Percentiles rank a stretch among this genome's conserved stretches.
Conservation (phyloP, 2,113 vertebrate species). For the Rhinolophus ferrumequinum region DNA sequence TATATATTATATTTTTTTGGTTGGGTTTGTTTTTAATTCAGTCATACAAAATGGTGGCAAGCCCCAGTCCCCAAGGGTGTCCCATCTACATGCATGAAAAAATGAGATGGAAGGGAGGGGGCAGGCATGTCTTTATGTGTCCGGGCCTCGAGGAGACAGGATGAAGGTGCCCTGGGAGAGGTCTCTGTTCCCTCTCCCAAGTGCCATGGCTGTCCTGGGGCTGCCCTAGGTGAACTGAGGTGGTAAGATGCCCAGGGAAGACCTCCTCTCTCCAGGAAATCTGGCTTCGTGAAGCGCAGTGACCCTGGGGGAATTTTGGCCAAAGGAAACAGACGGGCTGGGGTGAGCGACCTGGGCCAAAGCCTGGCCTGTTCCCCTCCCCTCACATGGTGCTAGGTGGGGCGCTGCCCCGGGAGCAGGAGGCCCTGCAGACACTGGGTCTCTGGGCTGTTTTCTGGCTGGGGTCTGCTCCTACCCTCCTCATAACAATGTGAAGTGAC, state of each 20-base stretch:
- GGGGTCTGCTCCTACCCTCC: conserved; percentile 57
- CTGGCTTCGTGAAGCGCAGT: not conserved
- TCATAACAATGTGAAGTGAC: conserved; percentile 77
- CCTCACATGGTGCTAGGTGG: conserved; percentile 77
- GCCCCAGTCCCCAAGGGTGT: conserved; percentile 37
- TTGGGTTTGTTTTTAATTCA: conserved; percentile 81
- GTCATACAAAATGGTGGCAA: conserved; percentile 66
- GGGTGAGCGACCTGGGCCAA: not conserved
- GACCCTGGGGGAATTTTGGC: not conserved
- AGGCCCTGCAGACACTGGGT: conserved; percentile 14
- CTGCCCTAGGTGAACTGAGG: not conserved
- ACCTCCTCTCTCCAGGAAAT: not conserved
- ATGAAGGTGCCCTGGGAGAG: not conserved
- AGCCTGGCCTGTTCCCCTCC: not conserved
- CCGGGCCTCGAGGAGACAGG: not conserved
- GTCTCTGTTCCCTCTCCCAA: not conserved
- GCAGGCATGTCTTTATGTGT: not conserved
- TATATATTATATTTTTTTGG: conserved; percentile 82
- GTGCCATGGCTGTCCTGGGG: not conserved
- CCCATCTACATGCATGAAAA: conserved; percentile 11
- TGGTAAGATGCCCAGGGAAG: not conserved
- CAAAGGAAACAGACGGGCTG: conserved; percentile 31
- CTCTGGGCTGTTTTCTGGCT: conserved; percentile 30
- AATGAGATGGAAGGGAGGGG: not conserved
- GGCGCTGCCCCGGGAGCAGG: conserved; percentile 52